A percentile compares a stretch with the other conserved stretches of the same genome.
These are phyloP conservation scores for Tryphoninae sp. DNA, from an alignment of 2,888 invertebrate genomes.

Conservation along the genomic window DNA sequence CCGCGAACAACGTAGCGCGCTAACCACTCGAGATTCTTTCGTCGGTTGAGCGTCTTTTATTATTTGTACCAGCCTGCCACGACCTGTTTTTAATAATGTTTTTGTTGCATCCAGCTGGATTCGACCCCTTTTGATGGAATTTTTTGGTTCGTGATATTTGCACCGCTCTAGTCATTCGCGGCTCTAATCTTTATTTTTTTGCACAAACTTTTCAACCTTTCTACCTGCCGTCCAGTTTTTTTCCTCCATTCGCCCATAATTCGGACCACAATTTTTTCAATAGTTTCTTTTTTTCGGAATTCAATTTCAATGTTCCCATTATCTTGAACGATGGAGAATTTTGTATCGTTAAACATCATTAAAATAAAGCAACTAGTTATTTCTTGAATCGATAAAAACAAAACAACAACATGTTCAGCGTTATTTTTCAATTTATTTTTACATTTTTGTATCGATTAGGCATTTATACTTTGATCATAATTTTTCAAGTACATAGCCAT, in stretches of 20 bases:
- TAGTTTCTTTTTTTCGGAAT: neutral
- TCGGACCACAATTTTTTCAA: too few relatives aligned
- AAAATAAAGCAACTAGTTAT: neutral
- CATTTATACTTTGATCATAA: neutral
- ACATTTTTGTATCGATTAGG: neutral
- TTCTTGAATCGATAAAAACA: too few relatives aligned
- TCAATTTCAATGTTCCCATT: neutral
- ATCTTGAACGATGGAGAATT: neutral
- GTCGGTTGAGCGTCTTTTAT: slow-evolving; percentile 43
- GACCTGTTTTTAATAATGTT: slow-evolving; percentile 12
- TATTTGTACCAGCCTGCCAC: neutral
- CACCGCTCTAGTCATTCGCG: neutral
- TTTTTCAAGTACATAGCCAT: slow-evolving; percentile 13
- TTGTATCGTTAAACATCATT: neutral
- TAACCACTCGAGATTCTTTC: slow-evolving; percentile 42
- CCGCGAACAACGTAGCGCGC: neutral
- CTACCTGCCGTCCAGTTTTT: neutral
- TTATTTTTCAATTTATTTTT: neutral
- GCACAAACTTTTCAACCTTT: neutral
- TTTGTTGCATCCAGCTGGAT: neutral
- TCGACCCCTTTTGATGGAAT: neutral
- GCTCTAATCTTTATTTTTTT: neutral
- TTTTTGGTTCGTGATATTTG: neutral
- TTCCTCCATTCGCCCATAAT: neutral
- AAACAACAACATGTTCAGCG: neutral